These are phyloP conservation scores for Tribolium castaneum DNA, from an alignment of 1,140 invertebrate genomes.

Conservation along the genomic window DNA sequence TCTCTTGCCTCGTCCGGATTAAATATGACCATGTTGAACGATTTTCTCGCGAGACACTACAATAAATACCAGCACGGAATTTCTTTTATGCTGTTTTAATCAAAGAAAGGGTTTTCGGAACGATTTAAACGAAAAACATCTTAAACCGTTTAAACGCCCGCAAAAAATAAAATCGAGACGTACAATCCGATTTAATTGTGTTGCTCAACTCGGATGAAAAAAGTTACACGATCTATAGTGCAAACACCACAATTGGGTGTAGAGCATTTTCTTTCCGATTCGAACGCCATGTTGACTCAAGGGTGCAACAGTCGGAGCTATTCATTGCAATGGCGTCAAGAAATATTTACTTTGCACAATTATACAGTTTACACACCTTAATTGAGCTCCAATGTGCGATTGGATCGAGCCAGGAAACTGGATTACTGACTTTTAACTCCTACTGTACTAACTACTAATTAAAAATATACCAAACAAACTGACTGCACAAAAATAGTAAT, in stretches of 20 bases:
- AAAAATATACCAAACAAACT: no score
- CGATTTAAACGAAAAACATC: neutral
- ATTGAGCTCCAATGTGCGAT: neutral
- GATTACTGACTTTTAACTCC: neutral
- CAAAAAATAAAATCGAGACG: neutral
- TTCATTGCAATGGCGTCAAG: neutral
- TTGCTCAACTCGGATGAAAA: neutral
- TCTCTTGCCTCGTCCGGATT: conserved; percentile 9
- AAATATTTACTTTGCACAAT: conserved; percentile 5
- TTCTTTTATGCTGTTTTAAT: no score
- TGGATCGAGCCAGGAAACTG: neutral
- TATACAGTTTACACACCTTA: neutral
- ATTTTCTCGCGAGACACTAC: neutral
- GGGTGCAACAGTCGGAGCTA: neutral
- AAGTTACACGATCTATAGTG: neutral
- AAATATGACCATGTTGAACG: conserved; percentile 12
- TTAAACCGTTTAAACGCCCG: neutral
- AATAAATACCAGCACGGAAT: neutral
- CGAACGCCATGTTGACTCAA: neutral
- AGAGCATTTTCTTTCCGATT: neutral
- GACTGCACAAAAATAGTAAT: no score
- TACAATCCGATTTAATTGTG: neutral
- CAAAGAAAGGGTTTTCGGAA: no score
- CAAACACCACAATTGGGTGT: neutral
- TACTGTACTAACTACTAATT: no score